Percentiles rank a stretch among this genome's conserved stretches.
These are phyloP conservation scores for Galago senegalensis DNA, from an alignment of 2,797 vertebrate genomes.

Conservation along the genomic window DNA sequence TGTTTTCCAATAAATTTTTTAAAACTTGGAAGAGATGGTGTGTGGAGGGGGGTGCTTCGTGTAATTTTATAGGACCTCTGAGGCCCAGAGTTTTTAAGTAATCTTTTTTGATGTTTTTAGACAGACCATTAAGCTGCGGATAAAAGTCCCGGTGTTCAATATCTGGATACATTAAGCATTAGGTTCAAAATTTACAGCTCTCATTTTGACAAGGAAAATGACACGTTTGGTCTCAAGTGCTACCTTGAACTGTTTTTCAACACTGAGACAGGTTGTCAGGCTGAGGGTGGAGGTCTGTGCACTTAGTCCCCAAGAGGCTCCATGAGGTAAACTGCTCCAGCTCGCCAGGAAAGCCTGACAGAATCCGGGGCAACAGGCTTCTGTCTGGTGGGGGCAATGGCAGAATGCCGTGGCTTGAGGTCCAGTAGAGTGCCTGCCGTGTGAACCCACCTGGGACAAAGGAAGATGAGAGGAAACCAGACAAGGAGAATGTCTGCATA, in stretches of 20 bases:
- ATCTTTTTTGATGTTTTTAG: constrained; percentile 91
- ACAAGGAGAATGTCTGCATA: background rate
- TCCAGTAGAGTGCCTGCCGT: background rate
- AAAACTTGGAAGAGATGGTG: constrained; percentile 71
- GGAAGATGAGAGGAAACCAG: background rate
- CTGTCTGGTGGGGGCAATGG: background rate
- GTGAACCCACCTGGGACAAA: background rate
- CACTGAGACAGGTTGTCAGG: constrained; percentile 87
- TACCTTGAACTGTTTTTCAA: constrained; percentile 90
- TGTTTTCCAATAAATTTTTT: constrained; percentile 84
- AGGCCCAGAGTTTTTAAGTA: constrained; percentile 89
- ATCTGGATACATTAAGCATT: constrained; percentile 91
- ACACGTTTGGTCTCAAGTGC: constrained; percentile 89
- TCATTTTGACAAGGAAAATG: constrained; percentile 91
- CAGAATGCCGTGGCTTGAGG: constrained; percentile 4
- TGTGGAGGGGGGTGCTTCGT: background rate
- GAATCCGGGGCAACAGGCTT: background rate
- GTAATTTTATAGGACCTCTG: constrained; percentile 89
- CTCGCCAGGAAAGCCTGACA: background rate
- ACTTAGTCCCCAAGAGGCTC: constrained; percentile 61
- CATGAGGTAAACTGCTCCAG: constrained; percentile 43
- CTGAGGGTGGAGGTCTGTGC: constrained; percentile 84
- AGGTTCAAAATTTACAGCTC: constrained; percentile 91
- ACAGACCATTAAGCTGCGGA: constrained; percentile 90
- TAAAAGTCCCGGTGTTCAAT: constrained; percentile 91